These are phyloP conservation scores for Vanessa atalanta DNA, from an alignment of 1,140 invertebrate genomes.

Conservation along the genomic window DNA sequence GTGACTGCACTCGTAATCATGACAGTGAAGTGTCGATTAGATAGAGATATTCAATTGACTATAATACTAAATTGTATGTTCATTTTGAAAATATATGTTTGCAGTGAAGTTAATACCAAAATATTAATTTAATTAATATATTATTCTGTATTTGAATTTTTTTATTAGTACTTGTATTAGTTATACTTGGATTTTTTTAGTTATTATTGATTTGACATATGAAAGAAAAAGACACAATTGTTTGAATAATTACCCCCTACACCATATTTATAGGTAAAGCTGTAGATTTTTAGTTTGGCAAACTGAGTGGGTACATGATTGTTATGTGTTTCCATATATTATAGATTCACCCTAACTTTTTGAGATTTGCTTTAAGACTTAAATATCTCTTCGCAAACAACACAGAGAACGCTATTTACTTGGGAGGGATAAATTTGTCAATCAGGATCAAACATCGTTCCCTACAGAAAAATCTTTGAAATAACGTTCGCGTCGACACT, in stretches of 20 bases:
- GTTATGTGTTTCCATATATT: constrained; percentile 8
- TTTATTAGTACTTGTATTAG: too few relatives aligned
- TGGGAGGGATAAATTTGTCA: constrained; percentile 69
- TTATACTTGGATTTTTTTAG: too few relatives aligned
- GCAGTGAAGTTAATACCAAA: too few relatives aligned
- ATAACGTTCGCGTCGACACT: constrained; percentile 50
- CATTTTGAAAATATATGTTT: too few relatives aligned
- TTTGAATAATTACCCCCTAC: too few relatives aligned
- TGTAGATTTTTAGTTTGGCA: too few relatives aligned
- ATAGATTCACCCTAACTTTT: constrained; percentile 52
- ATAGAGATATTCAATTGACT: not conserved
- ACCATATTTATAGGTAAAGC: too few relatives aligned
- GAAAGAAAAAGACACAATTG: too few relatives aligned
- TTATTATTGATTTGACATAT: too few relatives aligned
- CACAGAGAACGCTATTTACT: constrained; percentile 64
- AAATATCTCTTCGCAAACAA: constrained; percentile 55
- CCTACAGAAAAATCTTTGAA: constrained; percentile 53
- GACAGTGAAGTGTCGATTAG: constrained; percentile 17
- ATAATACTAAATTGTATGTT: too few relatives aligned
- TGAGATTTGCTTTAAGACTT: constrained; percentile 56
- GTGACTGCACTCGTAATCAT: constrained; percentile 51
- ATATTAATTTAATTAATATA: too few relatives aligned
- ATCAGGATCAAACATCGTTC: constrained; percentile 70
- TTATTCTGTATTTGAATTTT: too few relatives aligned
- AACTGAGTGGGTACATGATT: not conserved